Evolutionary conservation across 30 jellyfish, hydroid and myxozoan species (phyloP).

Genomic region (Turritopsis dohrnii): DNA sequence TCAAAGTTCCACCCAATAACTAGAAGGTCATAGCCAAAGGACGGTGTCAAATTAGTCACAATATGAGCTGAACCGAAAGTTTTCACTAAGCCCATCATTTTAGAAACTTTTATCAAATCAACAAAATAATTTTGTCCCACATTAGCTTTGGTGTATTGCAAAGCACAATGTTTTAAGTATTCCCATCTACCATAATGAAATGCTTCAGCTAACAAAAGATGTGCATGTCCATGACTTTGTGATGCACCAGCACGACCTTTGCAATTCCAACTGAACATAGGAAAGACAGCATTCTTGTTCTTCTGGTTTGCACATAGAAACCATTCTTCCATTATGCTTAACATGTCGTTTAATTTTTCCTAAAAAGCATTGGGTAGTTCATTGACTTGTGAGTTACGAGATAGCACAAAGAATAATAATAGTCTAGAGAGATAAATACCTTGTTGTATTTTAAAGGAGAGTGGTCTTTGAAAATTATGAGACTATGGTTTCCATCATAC

Average conservation of each 20-base stretch:
- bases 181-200: conserved; percentile 40
- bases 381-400: not conserved
- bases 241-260: conserved; percentile 55
- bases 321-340: conserved; percentile 41
- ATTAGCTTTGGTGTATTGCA: conserved; percentile 19
- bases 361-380: not conserved
- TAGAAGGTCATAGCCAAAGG: conserved; percentile 37
- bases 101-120: conserved; percentile 31
- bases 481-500: conserved; percentile 36
- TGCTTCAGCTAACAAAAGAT: conserved; percentile 27
- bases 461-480: conserved; percentile 30
- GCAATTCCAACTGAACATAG: conserved; percentile 45
- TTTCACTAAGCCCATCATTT: conserved; percentile 26
- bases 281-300: conserved; percentile 26
- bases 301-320: conserved; percentile 21
- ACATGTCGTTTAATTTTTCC: conserved; percentile 30
- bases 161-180: conserved; percentile 16
- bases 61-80: conserved; percentile 34
- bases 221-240: conserved; percentile 51
- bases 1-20: conserved; percentile 40
- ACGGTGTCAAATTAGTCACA: conserved; percentile 26
- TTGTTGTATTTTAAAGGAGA: conserved; percentile 26
- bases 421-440: not conserved
- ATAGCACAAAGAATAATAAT: not conserved
- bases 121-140: conserved; percentile 37